Conservation (phyloP, 2,888 invertebrate genomes). For the Lordiphosa fenestrarum region DNA sequence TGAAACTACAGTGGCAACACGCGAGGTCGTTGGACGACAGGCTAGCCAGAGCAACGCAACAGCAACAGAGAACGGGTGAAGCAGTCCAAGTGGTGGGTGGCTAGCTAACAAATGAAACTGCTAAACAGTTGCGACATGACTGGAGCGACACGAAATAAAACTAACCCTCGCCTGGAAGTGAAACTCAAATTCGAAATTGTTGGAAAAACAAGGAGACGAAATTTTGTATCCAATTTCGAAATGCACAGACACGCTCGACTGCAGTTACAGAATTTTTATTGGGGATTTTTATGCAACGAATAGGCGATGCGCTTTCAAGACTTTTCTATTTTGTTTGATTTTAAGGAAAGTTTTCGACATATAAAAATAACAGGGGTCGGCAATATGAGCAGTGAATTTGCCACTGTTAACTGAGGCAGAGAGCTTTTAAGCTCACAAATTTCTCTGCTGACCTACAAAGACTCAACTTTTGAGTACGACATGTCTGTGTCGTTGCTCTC, state of each 20-base stretch:
- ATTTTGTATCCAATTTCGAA: slow-evolving; percentile 66
- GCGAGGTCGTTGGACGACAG: slow-evolving; percentile 7
- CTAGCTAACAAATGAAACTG: slow-evolving; percentile 49
- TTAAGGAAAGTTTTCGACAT: too few species aligned
- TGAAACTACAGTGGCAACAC: slow-evolving; percentile 27
- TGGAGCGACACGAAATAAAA: slow-evolving; percentile 35
- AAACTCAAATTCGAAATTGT: slow-evolving; percentile 46
- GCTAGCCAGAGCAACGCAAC: slow-evolving; percentile 11
- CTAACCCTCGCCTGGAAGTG: slow-evolving; percentile 38
- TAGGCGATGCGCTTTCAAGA: too few species aligned
- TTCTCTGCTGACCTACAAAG: too few species aligned
- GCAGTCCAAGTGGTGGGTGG: slow-evolving; percentile 5
- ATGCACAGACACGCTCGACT: slow-evolving; percentile 64
- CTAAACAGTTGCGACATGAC: slow-evolving; percentile 53
- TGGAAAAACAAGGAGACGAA: slow-evolving; percentile 39
- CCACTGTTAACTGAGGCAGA: too few species aligned
- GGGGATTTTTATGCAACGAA: slow-evolving; percentile 6
- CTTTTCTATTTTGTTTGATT: too few species aligned
- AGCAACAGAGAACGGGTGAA: slow-evolving; percentile 1
- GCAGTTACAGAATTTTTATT: slow-evolving; percentile 39
- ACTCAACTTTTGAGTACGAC: too few species aligned
- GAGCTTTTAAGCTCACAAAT: too few species aligned
- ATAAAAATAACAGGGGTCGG: too few species aligned
- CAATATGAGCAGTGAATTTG: too few species aligned
- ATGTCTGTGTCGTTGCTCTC: too few species aligned